Evolutionary conservation across 2,113 vertebrate genomes (phyloP), one percentile per base, ranked within the genome.

Genomic region (Balaeniceps rex): DNA sequence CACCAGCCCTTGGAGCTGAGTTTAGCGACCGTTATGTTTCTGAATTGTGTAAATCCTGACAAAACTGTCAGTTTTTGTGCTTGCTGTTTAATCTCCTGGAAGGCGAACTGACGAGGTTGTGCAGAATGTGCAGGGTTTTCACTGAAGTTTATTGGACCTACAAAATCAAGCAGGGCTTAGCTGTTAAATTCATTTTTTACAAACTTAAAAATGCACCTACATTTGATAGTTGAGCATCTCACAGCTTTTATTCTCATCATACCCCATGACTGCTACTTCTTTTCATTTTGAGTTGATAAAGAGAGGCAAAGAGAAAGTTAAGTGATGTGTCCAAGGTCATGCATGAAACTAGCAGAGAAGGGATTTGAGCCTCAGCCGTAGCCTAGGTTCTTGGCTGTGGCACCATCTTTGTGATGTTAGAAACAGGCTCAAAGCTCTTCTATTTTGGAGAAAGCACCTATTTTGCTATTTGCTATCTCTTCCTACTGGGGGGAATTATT

Each of bases 381-480:
- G 60, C 75, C 63, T 13, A 14, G 34, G 24, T 2, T 93, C 54
- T 81, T 82, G 24, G 31, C 57, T 84, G 24, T 12, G 17, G 36
- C 58, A 94, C 38, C 64, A 7, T 40, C 46, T 68, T 75, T 77
- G 47, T 60, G 44, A 47, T 83, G 31, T 40, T 52, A 70, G 38
- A 68, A 90, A 76, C 24, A 69, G 34, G 33, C 11, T 82, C 31
- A 34, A 3, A 33, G 74, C 57, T 51, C 28, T 85, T 54, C 40
- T 83, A 0, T 49, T 91, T 76, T 85, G 54, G 87, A 83, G 34
- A 93, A 92, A 90, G 36, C 34, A 54, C 19, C 25, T 69, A 12
- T 94, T 96, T 95, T 92, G 65, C 88, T 64, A 76, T 79, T 91
- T 94, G 24, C 16, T 91, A 6, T 33, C 64, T 89, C 46, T 87